These are phyloP conservation scores for Eupithecia subumbrata DNA, from an alignment of 2,888 invertebrate species.

Conservation along the genomic window DNA sequence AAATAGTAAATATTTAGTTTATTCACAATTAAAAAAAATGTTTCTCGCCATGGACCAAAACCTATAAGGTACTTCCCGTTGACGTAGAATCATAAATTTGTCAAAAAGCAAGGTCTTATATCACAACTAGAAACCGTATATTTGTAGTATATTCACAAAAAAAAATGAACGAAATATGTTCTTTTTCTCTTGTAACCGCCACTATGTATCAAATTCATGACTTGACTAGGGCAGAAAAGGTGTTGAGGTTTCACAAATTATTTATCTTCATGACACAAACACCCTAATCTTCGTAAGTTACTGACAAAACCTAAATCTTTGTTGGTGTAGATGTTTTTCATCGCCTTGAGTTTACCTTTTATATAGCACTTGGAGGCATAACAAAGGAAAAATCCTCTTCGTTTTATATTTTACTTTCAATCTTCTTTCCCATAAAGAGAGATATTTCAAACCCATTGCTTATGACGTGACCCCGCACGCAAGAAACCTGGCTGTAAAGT, in stretches of 20 bases:
- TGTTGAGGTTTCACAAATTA: background rate
- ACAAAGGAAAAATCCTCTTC: conserved; percentile 10
- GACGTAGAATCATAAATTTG: no score
- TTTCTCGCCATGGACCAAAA: no score
- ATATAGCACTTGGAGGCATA: background rate
- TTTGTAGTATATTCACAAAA: no score
- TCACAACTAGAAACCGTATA: no score
- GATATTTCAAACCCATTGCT: conserved; percentile 39
- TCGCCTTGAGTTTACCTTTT: conserved; percentile 5
- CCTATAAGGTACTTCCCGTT: no score
- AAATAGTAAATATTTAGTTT: no score
- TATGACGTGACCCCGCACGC: conserved; percentile 28
- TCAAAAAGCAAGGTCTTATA: no score
- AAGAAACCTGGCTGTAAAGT: background rate
- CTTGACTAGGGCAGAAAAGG: background rate
- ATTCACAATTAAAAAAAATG: no score
- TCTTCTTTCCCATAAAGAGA: conserved; percentile 26
- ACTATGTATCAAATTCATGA: background rate
- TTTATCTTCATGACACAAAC: background rate
- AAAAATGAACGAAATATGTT: no score
- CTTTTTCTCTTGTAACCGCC: background rate
- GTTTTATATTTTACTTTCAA: conserved; percentile 25
- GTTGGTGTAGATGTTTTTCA: background rate
- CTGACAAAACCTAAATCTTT: background rate
- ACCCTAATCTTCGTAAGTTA: background rate